These are phyloP conservation scores for Pantala flavescens DNA, from an alignment of 1,140 invertebrate genomes.

Conservation along the genomic window DNA sequence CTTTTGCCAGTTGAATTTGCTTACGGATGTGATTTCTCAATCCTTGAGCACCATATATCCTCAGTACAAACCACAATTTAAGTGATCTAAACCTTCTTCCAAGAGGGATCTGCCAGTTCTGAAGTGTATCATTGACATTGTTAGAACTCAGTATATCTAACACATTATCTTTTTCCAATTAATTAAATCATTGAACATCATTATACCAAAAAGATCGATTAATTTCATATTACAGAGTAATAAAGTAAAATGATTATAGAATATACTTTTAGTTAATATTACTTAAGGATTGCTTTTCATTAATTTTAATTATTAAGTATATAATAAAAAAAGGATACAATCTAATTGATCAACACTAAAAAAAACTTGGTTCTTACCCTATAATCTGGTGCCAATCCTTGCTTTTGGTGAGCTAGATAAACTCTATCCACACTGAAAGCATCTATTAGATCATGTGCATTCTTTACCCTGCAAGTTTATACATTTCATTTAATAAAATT, in stretches of 20 bases:
- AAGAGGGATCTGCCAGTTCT: constrained; percentile 55
- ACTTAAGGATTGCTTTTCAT: no score
- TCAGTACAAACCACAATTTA: constrained; percentile 55
- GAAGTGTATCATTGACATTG: constrained; percentile 15
- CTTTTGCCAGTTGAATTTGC: constrained; percentile 40
- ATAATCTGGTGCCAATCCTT: constrained; percentile 42
- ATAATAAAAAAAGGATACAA: no score
- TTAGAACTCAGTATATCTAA: not conserved
- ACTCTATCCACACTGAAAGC: constrained; percentile 50
- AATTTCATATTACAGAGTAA: no score
- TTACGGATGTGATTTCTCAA: constrained; percentile 44
- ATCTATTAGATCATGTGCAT: constrained; percentile 36
- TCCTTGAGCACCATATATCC: constrained; percentile 42
- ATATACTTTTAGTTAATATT: no score
- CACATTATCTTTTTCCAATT: not conserved
- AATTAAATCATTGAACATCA: no score
- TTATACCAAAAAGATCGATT: no score
- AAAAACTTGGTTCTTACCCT: constrained; percentile 35
- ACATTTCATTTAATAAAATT: constrained; percentile 15
- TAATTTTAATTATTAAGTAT: no score
- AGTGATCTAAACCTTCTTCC: constrained; percentile 52
- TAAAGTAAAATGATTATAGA: no score
- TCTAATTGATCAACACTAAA: no score
- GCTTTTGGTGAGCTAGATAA: constrained; percentile 43
- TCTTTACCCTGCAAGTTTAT: constrained; percentile 37